These are phyloP conservation scores for Choreutis nemorana DNA, from an alignment of 2,888 invertebrate species.

Conservation along the genomic window DNA sequence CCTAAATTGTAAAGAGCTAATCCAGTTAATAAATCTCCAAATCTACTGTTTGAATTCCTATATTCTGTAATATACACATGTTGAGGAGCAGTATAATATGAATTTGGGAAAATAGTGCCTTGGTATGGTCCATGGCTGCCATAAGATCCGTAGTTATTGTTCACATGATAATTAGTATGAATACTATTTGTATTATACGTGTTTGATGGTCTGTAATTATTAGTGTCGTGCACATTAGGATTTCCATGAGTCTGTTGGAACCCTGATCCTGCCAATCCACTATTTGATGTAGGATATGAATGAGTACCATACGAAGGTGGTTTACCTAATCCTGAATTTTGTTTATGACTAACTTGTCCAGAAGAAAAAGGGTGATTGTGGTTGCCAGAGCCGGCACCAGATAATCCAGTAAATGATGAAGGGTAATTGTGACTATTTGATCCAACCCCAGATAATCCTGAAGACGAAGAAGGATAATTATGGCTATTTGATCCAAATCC, in stretches of 20 bases:
- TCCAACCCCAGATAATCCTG: too few relatives aligned
- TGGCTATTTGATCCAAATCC: constrained; percentile 1
- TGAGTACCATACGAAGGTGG: neutral
- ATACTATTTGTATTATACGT: neutral
- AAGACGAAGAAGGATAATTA: constrained; percentile 1
- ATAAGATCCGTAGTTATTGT: constrained; percentile 6
- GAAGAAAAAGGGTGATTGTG: too few relatives aligned
- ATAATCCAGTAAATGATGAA: too few relatives aligned
- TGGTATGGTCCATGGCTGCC: too few relatives aligned
- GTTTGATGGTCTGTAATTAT: neutral
- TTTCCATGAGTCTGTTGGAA: neutral
- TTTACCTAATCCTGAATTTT: too few relatives aligned
- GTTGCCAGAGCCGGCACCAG: too few relatives aligned
- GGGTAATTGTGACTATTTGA: too few relatives aligned
- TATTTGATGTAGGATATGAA: constrained; percentile 1
- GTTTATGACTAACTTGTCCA: too few relatives aligned
- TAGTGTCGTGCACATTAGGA: neutral
- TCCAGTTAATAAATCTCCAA: constrained; percentile 43
- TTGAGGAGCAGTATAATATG: constrained; percentile 39
- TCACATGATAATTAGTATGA: constrained; percentile 1
- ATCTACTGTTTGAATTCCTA: constrained; percentile 43
- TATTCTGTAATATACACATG: constrained; percentile 44
- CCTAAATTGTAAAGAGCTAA: constrained; percentile 48
- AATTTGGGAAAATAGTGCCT: constrained; percentile 4
- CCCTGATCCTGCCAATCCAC: constrained; percentile 5